Evolutionary conservation across 2,113 vertebrate genomes (phyloP).

Genomic region (Brachypodius melanocephalos): DNA sequence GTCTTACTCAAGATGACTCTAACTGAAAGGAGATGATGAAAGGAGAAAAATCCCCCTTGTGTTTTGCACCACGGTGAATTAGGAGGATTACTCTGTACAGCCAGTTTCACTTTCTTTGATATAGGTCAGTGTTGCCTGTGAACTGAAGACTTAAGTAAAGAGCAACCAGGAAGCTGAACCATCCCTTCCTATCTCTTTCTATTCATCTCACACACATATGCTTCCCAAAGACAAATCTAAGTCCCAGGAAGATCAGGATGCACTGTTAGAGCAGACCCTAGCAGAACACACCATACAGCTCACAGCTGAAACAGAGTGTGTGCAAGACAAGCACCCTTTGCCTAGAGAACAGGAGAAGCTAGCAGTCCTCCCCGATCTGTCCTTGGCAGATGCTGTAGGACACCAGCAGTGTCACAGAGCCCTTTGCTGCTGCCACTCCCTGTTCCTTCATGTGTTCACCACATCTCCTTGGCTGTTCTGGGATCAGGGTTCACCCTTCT

Average conservation of each 20-base stretch:
- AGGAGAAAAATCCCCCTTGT: constrained; percentile 20
- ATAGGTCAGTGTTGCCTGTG: not conserved
- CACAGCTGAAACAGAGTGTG: not conserved
- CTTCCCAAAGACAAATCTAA: not conserved
- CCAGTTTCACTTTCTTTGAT: constrained; percentile 40
- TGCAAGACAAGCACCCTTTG: not conserved
- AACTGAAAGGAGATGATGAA: constrained; percentile 32
- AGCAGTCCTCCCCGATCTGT: not conserved
- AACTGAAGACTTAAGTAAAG: not conserved
- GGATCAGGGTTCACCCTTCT: not conserved
- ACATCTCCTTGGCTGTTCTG: not conserved
- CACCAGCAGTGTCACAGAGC: not conserved
- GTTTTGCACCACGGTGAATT: not conserved
- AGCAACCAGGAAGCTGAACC: not conserved
- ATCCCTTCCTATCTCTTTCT: not conserved
- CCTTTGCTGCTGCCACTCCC: not conserved
- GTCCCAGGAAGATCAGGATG: not conserved
- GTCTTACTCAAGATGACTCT: not conserved
- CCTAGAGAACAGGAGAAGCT: not conserved
- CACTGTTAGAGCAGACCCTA: not conserved
- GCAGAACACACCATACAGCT: not conserved
- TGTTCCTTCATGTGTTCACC: not conserved
- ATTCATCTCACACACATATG: not conserved
- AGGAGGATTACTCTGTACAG: not conserved
- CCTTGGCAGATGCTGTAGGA: not conserved